A percentile compares a stretch with the other conserved stretches of the same genome.
Conservation (phyloP, 2,888 invertebrate species). For the Parnassius apollo region DNA sequence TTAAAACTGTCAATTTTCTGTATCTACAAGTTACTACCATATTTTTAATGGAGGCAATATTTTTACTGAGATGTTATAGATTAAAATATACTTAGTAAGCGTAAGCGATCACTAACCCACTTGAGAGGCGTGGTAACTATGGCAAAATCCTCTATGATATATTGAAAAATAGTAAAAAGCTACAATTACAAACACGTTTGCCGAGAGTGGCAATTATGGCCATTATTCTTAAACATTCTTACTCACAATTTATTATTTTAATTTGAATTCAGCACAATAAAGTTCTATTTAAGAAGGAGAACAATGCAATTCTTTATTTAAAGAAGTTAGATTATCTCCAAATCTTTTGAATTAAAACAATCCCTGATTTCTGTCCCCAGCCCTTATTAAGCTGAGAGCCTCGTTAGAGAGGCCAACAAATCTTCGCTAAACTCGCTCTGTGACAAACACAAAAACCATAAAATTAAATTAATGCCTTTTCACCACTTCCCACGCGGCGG, state of each 20-base stretch:
- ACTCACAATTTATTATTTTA: neutral
- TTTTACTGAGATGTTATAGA: too few relatives aligned
- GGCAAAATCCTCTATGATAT: too few relatives aligned
- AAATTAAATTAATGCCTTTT: slow-evolving; percentile 79
- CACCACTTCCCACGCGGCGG: slow-evolving; percentile 50
- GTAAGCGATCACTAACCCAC: too few relatives aligned
- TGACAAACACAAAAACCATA: slow-evolving; percentile 81
- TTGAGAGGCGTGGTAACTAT: too few relatives aligned
- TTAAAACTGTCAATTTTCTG: too few relatives aligned
- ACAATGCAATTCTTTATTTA: slow-evolving; percentile 5
- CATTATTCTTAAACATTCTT: neutral
- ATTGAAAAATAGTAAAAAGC: too few relatives aligned
- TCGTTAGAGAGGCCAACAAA: slow-evolving; percentile 73
- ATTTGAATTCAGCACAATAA: neutral
- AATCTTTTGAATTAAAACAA: slow-evolving; percentile 24
- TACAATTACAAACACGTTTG: too few relatives aligned
- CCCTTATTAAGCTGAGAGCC: slow-evolving; percentile 58
- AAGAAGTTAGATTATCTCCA: slow-evolving; percentile 7
- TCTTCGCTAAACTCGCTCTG: slow-evolving; percentile 65
- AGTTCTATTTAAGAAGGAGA: neutral
- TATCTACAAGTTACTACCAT: too few relatives aligned
- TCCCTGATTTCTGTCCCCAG: slow-evolving; percentile 27
- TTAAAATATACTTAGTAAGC: too few relatives aligned
- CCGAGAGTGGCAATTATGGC: too few relatives aligned
- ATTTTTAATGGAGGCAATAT: too few relatives aligned